phyloP scores from a whole-genome alignment of 2,888 invertebrate genomes.

The Chironomus riparius region DNA sequence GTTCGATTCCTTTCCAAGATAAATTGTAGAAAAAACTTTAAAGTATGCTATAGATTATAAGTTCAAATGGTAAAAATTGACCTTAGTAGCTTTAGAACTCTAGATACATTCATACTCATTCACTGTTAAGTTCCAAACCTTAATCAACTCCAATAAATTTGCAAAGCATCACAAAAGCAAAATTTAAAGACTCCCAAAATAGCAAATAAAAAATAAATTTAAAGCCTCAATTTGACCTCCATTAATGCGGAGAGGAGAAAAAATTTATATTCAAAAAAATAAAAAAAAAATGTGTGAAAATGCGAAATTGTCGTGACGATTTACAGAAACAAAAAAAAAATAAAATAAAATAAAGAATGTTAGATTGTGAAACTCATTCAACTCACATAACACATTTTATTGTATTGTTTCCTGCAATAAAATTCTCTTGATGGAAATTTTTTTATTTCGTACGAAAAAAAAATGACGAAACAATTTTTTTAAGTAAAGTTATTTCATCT shows the following conservation, averaged over 20 bases:
- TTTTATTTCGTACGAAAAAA: too few relatives aligned
- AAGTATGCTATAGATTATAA: too few relatives aligned
- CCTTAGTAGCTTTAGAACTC: too few relatives aligned
- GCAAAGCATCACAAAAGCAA: neutral
- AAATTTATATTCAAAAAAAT: neutral
- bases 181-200: too few relatives aligned
- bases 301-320: neutral
- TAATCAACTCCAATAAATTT: neutral
- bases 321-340: too few relatives aligned
- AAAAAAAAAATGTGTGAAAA: neutral
- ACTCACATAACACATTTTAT: slow-evolving; percentile 7
- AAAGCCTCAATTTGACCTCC: neutral
- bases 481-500: neutral
- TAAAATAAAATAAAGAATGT: neutral
- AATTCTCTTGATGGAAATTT: neutral
- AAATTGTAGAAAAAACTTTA: too few relatives aligned
- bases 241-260: neutral
- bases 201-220: too few relatives aligned
- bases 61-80: too few relatives aligned
- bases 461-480: slow-evolving; percentile 19
- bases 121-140: neutral
- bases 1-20: too few relatives aligned
- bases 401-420: slow-evolving; percentile 18
- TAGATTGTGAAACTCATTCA: neutral
- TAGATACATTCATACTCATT: too few relatives aligned